Conservation (phyloP, 1,140 invertebrate species). For the Drosophila sulfurigaster region DNA sequence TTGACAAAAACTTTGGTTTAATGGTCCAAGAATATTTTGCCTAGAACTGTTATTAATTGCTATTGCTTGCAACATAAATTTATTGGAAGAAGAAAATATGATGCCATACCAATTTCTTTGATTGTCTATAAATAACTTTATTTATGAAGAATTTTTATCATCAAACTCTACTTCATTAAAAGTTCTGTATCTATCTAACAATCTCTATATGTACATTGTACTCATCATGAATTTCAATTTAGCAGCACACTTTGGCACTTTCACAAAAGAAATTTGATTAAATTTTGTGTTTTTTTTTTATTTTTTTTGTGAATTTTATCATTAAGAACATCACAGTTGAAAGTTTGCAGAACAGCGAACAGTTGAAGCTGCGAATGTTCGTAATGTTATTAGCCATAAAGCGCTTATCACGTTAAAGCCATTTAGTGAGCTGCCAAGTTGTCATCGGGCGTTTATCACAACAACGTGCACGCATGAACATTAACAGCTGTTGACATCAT, state of each 20-base stretch:
- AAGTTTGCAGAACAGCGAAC: background rate
- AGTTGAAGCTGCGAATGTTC: slow-evolving; percentile 6
- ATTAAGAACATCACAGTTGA: background rate
- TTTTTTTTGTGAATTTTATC: background rate
- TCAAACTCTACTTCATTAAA: background rate
- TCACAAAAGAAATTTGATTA: background rate
- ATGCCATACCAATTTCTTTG: background rate
- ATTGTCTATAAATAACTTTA: background rate
- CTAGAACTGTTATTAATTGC: too few species aligned
- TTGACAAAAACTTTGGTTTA: too few species aligned
- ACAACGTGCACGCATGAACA: slow-evolving; percentile 43
- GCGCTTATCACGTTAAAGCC: background rate
- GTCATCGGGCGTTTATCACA: slow-evolving; percentile 12
- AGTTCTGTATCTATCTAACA: background rate
- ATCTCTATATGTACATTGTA: background rate
- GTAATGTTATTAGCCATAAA: slow-evolving; percentile 7
- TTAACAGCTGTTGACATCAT: slow-evolving; percentile 51
- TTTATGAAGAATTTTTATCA: background rate
- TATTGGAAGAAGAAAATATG: too few species aligned
- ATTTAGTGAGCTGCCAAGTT: background rate
- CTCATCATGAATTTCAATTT: slow-evolving; percentile 1
- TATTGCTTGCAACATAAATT: too few species aligned
- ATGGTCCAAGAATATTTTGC: too few species aligned
- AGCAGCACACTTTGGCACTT: background rate
- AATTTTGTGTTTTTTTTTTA: too few species aligned